Evolutionary conservation across 1,140 invertebrate genomes (phyloP).

Genomic region (Magallana angulata): DNA sequence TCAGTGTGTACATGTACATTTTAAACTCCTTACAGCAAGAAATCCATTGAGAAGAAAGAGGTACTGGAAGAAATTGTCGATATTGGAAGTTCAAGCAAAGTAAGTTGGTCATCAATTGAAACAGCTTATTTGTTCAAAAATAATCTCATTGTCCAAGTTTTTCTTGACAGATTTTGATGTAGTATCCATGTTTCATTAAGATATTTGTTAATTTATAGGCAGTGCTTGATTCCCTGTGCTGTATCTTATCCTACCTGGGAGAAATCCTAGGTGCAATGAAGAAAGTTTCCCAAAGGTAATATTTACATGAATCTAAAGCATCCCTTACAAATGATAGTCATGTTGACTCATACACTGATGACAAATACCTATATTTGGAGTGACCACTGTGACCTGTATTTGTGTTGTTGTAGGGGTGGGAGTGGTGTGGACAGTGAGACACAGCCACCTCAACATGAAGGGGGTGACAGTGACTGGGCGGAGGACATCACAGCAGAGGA

Average conservation of each 20-base stretch:
- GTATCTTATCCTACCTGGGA: slow-evolving; percentile 87
- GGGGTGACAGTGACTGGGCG: slow-evolving; percentile 89
- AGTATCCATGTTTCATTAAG: no score
- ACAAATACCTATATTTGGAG: no score
- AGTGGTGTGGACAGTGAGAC: slow-evolving; percentile 73
- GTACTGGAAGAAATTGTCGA: slow-evolving; percentile 82
- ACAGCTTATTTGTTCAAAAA: no score
- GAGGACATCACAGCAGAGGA: slow-evolving; percentile 91
- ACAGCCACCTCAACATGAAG: slow-evolving; percentile 79
- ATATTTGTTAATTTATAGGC: slow-evolving; percentile 69
- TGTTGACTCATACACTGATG: not conserved
- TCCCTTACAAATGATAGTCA: not conserved
- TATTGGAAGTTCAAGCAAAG: slow-evolving; percentile 81
- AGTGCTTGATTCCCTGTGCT: slow-evolving; percentile 89
- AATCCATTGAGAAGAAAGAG: slow-evolving; percentile 83
- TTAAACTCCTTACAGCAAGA: slow-evolving; percentile 78
- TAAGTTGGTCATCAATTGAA: slow-evolving; percentile 59
- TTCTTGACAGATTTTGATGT: no score
- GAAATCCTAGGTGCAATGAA: slow-evolving; percentile 84
- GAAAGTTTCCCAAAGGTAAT: slow-evolving; percentile 70
- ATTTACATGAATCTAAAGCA: no score
- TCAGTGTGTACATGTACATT: not conserved
- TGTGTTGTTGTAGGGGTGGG: slow-evolving; percentile 81
- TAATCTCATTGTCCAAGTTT: no score
- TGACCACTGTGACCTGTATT: no score